Percentiles rank a stretch among this genome's conserved stretches.
Conservation (phyloP, 2,888 invertebrate genomes). For the Apamea crenata region DNA sequence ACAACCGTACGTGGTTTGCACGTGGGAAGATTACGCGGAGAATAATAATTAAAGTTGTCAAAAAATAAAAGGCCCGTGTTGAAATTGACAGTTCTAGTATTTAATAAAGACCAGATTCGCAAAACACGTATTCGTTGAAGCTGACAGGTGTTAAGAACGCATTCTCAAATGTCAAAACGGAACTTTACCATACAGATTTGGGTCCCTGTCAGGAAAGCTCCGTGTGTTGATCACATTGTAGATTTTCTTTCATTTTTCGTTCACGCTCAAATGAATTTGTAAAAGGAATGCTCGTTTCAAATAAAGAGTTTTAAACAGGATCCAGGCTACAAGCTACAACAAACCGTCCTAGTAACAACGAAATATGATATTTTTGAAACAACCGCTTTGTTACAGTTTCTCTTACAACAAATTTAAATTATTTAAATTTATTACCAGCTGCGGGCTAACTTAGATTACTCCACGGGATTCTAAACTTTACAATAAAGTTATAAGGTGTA, state of each 20-base stretch:
- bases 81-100: no score
- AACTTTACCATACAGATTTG: background rate
- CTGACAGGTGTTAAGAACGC: no score
- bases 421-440: constrained; percentile 67
- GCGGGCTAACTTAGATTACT: constrained; percentile 56
- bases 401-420: constrained; percentile 66
- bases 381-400: constrained; percentile 57
- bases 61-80: no score
- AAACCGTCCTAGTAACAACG: constrained; percentile 34
- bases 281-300: constrained; percentile 22
- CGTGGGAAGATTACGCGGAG: background rate
- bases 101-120: no score
- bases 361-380: constrained; percentile 66
- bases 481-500: constrained; percentile 47
- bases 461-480: constrained; percentile 61
- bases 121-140: no score
- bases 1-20: background rate
- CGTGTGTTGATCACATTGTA: background rate
- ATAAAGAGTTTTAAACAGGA: constrained; percentile 31
- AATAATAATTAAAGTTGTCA: no score
- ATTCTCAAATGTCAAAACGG: no score
- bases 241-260: background rate
- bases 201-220: background rate
- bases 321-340: constrained; percentile 1
- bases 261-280: constrained; percentile 8